phyloP scores from a whole-genome alignment of 2,888 invertebrate genomes.

The Tricholauxania praeusta region DNA sequence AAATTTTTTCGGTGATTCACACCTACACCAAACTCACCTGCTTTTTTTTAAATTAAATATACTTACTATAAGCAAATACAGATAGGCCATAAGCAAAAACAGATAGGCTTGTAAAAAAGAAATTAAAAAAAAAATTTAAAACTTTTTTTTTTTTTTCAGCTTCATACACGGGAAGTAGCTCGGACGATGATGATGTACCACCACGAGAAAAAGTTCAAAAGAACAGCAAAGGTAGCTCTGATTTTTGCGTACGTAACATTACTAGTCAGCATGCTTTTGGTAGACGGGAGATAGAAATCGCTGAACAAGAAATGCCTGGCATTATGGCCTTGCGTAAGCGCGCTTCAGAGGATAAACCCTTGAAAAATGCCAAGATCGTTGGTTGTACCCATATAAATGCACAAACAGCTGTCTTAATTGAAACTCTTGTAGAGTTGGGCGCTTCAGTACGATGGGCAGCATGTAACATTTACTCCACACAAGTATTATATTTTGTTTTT shows the following conservation, averaged over 20 bases:
- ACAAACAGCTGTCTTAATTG: constrained; percentile 95
- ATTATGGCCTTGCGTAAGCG: constrained; percentile 94
- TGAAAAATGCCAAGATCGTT: constrained; percentile 95
- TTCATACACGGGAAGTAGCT: constrained; percentile 81
- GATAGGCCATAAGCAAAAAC: no score
- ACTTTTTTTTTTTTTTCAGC: constrained; percentile 58
- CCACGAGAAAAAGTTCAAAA: constrained; percentile 94
- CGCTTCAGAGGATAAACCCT: constrained; percentile 92
- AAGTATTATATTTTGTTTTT: constrained; percentile 68
- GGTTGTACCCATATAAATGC: constrained; percentile 99
- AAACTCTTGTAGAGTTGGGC: constrained; percentile 88
- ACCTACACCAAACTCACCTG: no score
- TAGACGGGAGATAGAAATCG: constrained; percentile 96
- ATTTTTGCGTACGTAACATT: constrained; percentile 95
- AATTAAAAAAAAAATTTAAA: no score
- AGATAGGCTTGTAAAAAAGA: no score
- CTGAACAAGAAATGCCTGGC: constrained; percentile 99
- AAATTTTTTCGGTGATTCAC: no score
- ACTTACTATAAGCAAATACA: no score
- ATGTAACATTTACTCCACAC: constrained; percentile 98
- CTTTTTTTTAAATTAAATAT: no score
- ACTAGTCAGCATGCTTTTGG: constrained; percentile 91
- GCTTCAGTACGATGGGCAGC: constrained; percentile 96
- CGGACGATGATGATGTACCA: constrained; percentile 93
- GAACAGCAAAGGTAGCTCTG: constrained; percentile 84